Conservation (phyloP, 2,888 invertebrate genomes). For the Synergus umbraculus region DNA sequence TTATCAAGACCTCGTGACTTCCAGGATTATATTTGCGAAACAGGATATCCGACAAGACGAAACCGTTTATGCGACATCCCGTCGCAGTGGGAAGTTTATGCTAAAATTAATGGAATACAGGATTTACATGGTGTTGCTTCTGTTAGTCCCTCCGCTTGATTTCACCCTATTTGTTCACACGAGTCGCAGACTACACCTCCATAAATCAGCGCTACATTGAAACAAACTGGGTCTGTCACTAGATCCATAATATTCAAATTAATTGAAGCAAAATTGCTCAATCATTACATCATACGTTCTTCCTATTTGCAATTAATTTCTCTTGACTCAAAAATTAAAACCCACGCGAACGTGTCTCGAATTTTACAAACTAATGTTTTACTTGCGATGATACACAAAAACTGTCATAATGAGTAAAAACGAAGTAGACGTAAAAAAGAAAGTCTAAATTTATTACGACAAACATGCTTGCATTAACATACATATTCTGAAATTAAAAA, state of each 20-base stretch:
- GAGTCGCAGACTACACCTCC: neutral
- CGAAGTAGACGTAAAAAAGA: neutral
- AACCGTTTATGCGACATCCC: conserved; percentile 25
- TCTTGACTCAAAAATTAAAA: neutral
- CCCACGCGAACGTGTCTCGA: neutral
- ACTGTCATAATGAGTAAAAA: neutral
- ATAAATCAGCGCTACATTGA: conserved; percentile 6
- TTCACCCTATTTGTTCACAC: conserved; percentile 38
- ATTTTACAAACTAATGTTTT: neutral
- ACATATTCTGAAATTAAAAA: neutral
- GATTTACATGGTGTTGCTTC: conserved; percentile 18
- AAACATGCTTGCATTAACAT: conserved; percentile 1
- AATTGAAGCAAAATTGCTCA: conserved; percentile 5
- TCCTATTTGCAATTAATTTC: neutral
- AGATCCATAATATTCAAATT: neutral
- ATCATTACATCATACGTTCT: neutral
- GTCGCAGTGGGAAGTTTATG: conserved; percentile 4
- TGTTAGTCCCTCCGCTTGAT: conserved; percentile 1
- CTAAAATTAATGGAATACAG: conserved; percentile 32
- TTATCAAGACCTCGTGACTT: conserved; percentile 35
- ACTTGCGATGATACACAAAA: neutral
- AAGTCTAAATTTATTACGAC: neutral
- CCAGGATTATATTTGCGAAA: conserved; percentile 30
- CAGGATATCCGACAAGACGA: conserved; percentile 26
- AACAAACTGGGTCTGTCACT: conserved; percentile 6